Base-by-base conservation (phyloP, 2,888 invertebrate genomes). In the Nomada fabriciana region DNA sequence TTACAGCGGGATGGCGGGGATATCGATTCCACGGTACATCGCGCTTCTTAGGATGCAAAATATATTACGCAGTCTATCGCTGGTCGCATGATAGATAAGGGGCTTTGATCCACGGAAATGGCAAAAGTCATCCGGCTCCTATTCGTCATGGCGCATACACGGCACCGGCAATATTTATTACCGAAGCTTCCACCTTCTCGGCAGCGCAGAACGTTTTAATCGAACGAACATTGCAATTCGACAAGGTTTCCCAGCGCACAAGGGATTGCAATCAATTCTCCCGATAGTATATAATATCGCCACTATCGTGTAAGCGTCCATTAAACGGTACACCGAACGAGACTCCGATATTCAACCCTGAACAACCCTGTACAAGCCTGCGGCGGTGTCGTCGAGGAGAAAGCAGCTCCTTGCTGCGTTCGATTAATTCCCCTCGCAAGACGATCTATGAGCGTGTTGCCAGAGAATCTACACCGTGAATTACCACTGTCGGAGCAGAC, bases 11-110 rank as follows among this genome's bases (percentile, higher is more conserved):
- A 61, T 11, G 63, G 3, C 36, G 55, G 9, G 47, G 47, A 20
- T 73, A 76, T 76, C 76, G 76, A 76, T 76, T 76, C 64, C 23
- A 11, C 42, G n/a, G 23, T 29, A 61, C 47, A 59, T 73, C 65
- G 59, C 52, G 10, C 23, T 13, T 18, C 74, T 50, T 25, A 59
- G 42, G 42, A 73, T 64, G 74, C 74, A 64, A 73, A 73, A 64
- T 50, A 57, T 64, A 76, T 63, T 74, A 73, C 55, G 47, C 55
- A 64, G 23, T 47, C 61, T 15, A 36, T 55, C 23, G 15, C 18
- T 42, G 60, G 13, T 42, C 50, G 15, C 20, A 13, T 29, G 59
- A 52, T 74, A 23, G 15, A 5, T 10, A 29, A 0, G 23, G n/a
- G 10, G 52, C 53, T 43, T 53, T 60, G 43, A 59, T 76, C 64